A percentile compares a stretch with the other conserved stretches of the same genome.
Evolutionary conservation across 2,888 invertebrate genomes (phyloP).

Genomic region (Macaria notata): DNA sequence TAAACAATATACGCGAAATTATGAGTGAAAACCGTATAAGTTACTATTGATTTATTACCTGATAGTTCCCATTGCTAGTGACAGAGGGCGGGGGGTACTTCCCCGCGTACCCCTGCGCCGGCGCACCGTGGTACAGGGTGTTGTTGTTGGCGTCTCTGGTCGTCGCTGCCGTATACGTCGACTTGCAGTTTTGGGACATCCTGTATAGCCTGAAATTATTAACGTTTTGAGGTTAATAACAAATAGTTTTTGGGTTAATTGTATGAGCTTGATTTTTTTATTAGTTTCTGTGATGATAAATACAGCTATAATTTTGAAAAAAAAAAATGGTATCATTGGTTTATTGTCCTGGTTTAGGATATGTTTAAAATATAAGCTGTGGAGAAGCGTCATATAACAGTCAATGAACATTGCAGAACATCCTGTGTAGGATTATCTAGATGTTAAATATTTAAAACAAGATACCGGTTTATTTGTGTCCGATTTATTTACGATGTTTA

Average conservation of each 20-base stretch:
- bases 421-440: no score
- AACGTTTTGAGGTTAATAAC: background rate
- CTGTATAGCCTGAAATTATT: slow-evolving; percentile 40
- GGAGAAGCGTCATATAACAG: no score
- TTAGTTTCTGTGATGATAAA: no score
- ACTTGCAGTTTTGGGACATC: slow-evolving; percentile 84
- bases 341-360: no score
- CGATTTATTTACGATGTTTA: slow-evolving; percentile 15
- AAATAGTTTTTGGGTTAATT: background rate
- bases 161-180: slow-evolving; percentile 73
- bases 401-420: no score
- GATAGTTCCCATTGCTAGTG: slow-evolving; percentile 59
- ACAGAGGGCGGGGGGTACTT: slow-evolving; percentile 63
- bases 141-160: slow-evolving; percentile 84
- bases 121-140: slow-evolving; percentile 73
- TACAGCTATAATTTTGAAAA: no score
- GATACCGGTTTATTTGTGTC: slow-evolving; percentile 15
- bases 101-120: slow-evolving; percentile 56
- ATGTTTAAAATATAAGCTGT: no score
- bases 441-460: background rate
- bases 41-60: slow-evolving; percentile 44
- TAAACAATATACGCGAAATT: no score
- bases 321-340: no score
- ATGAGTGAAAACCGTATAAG: no score
- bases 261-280: no score